Percentiles rank a stretch among this genome's conserved stretches.
Evolutionary conservation across 2,888 invertebrate species (phyloP).

Genomic region (Platycheirus albimanus): DNA sequence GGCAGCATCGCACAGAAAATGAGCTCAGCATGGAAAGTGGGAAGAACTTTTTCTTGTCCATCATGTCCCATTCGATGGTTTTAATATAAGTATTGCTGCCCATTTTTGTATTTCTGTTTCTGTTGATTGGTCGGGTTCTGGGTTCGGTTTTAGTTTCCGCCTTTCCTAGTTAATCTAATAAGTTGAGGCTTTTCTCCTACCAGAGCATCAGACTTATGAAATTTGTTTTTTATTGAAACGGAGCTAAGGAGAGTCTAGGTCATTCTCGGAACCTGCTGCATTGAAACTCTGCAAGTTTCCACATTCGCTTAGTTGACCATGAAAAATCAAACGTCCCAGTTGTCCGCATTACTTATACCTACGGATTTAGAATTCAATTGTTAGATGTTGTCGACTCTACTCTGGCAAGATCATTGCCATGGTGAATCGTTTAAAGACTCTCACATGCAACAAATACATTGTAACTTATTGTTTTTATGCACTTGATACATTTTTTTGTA

Average conservation of each 20-base stretch:
- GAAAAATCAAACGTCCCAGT: constrained; percentile 24
- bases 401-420: constrained; percentile 5
- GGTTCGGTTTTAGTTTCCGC: constrained; percentile 12
- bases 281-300: constrained; percentile 34
- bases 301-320: constrained; percentile 38
- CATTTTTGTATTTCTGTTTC: constrained; percentile 65
- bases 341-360: constrained; percentile 67
- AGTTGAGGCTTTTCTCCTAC: constrained; percentile 9
- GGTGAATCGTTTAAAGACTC: constrained; percentile 1
- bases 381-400: background rate
- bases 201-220: constrained; percentile 48
- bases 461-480: constrained; percentile 8
- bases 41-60: constrained; percentile 97
- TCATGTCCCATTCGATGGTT: constrained; percentile 98
- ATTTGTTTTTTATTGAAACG: constrained; percentile 10
- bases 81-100: constrained; percentile 85
- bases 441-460: constrained; percentile 17
- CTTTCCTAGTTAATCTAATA: constrained; percentile 4
- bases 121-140: constrained; percentile 8
- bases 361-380: constrained; percentile 3
- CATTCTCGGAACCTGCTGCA: constrained; percentile 47
- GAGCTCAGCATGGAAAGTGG: constrained; percentile 94
- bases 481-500: constrained; percentile 37
- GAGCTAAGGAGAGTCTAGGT: constrained; percentile 42
- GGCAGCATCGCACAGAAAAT: constrained; percentile 85